These are phyloP conservation scores for Danio jaintianensis DNA, from an alignment of 2,797 vertebrate species.

Conservation along the genomic window DNA sequence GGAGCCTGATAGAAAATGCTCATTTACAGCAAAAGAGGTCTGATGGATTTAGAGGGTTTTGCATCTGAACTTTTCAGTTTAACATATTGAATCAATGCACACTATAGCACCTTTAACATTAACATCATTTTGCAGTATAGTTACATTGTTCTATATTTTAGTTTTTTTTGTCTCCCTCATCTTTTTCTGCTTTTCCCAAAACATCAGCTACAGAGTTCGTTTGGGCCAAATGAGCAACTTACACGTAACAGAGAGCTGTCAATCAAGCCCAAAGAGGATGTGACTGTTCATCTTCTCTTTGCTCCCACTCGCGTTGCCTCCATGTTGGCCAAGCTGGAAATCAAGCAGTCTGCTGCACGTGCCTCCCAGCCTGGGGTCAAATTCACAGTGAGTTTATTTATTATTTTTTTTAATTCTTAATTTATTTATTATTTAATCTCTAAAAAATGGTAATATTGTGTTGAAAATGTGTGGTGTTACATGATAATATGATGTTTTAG, in stretches of 20 bases:
- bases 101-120: too few species aligned
- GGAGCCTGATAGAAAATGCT: too few species aligned
- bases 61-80: too few species aligned
- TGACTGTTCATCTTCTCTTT: slow-evolving; percentile 87
- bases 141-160: background rate
- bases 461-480: background rate
- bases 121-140: background rate
- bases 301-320: slow-evolving; percentile 90
- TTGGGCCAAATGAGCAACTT: slow-evolving; percentile 88
- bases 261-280: slow-evolving; percentile 89
- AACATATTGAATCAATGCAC: too few species aligned
- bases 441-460: background rate
- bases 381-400: slow-evolving; percentile 87
- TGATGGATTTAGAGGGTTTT: too few species aligned
- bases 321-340: slow-evolving; percentile 96
- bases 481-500: slow-evolving; percentile 67
- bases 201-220: slow-evolving; percentile 89
- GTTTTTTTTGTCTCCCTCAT: background rate
- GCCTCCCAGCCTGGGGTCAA: slow-evolving; percentile 90
- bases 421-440: too few species aligned
- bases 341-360: slow-evolving; percentile 89
- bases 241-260: slow-evolving; percentile 88
- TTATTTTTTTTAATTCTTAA: rapidly evolving
- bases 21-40: too few species aligned
- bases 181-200: background rate